These are phyloP conservation scores for Elachura formosa DNA, from an alignment of 2,113 vertebrate genomes.

Conservation along the genomic window DNA sequence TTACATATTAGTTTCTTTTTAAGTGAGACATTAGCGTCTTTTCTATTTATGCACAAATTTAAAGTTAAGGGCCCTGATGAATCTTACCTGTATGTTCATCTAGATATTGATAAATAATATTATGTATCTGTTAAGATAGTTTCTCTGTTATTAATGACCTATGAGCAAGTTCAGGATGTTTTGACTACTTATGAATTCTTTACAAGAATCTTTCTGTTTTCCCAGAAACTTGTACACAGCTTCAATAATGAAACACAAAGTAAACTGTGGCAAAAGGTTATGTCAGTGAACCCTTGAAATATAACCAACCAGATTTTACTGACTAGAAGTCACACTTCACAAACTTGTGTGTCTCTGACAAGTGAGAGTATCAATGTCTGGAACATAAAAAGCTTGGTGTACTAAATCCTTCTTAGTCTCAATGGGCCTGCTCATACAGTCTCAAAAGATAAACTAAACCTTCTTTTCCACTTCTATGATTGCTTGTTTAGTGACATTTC, in stretches of 20 bases:
- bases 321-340: background rate
- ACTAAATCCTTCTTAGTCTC: background rate
- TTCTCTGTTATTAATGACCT: background rate
- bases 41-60: background rate
- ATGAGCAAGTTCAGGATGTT: background rate
- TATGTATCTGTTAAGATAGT: background rate
- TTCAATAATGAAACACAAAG: background rate
- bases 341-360: background rate
- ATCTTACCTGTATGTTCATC: background rate
- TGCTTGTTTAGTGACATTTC: background rate
- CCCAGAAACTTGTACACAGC: background rate
- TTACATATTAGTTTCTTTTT: background rate
- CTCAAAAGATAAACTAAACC: background rate
- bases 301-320: background rate
- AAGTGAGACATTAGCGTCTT: background rate
- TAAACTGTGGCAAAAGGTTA: background rate
- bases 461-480: background rate
- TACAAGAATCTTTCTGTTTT: background rate
- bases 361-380: background rate
- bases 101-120: background rate
- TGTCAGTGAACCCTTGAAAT: background rate
- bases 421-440: background rate
- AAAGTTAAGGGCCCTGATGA: background rate
- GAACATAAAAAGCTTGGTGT: background rate
- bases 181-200: background rate